These are phyloP conservation scores for Mesorhabditis belari DNA, from an alignment of 2,888 invertebrate species.

Conservation along the genomic window DNA sequence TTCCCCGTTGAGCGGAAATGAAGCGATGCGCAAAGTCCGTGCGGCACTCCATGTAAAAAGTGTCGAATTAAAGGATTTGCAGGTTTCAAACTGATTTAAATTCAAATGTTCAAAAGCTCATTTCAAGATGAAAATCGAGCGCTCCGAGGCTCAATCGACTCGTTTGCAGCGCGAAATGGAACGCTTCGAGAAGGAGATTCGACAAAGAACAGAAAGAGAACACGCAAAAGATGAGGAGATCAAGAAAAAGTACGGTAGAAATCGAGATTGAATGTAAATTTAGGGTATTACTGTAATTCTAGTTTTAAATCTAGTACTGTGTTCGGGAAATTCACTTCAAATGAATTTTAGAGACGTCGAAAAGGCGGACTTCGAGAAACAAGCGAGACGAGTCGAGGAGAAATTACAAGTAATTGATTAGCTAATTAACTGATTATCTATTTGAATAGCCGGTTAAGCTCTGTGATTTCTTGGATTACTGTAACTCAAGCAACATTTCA, in stretches of 20 bases:
- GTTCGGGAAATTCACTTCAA: not conserved
- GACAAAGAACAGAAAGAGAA: constrained; percentile 16
- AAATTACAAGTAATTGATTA: constrained; percentile 18
- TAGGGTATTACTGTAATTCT: no score
- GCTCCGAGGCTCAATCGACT: not conserved
- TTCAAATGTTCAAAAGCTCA: not conserved
- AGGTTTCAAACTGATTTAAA: not conserved
- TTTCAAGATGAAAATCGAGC: not conserved
- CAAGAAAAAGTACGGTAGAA: not conserved
- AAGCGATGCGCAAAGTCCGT: not conserved
- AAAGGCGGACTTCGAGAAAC: constrained; percentile 19
- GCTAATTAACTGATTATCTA: no score
- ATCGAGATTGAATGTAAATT: no score
- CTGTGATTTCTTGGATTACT: no score
- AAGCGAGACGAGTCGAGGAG: constrained; percentile 10
- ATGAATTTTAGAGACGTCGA: constrained; percentile 8
- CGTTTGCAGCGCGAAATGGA: not conserved
- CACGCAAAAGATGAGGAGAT: constrained; percentile 13
- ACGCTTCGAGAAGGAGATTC: not conserved
- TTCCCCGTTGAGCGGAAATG: not conserved
- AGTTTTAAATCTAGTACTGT: no score
- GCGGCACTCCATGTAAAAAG: not conserved
- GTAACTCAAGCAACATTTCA: no score
- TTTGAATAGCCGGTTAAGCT: no score
- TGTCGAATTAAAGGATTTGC: not conserved